phyloP scores from a whole-genome alignment of 1,140 invertebrate species.

The Agrilus planipennis region DNA sequence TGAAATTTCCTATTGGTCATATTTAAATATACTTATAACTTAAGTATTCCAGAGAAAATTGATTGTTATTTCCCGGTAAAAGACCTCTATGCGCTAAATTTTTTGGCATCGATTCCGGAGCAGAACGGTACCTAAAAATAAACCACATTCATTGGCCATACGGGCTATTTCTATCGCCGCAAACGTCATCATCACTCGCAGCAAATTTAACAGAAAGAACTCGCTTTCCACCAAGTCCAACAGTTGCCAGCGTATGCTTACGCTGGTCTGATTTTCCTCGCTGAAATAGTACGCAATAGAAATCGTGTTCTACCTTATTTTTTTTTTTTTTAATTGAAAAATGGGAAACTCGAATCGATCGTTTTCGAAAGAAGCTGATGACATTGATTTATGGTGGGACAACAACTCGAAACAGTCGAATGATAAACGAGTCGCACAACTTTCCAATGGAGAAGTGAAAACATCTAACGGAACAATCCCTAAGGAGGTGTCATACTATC shows the following conservation, averaged over 20 bases:
- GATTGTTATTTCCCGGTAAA: constrained; percentile 1
- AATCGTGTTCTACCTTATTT: background rate
- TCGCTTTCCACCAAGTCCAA: background rate
- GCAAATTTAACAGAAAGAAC: background rate
- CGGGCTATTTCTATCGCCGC: background rate
- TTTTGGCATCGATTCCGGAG: background rate
- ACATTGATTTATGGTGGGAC: constrained; percentile 5
- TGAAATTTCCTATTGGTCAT: too few species aligned
- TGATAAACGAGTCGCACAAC: background rate
- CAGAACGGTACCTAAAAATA: constrained; percentile 5
- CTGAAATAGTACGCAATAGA: background rate
- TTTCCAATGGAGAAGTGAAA: too few species aligned
- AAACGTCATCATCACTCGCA: background rate
- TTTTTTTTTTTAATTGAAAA: background rate
- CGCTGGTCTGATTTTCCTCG: too few species aligned
- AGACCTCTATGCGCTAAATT: background rate
- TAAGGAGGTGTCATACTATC: constrained; percentile 10
- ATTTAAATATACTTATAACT: too few species aligned
- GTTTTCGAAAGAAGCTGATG: constrained; percentile 1
- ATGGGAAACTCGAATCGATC: constrained; percentile 3
- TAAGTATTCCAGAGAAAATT: too few species aligned
- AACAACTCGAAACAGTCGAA: background rate
- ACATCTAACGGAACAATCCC: background rate
- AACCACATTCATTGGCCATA: background rate
- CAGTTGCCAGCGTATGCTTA: background rate